Evolutionary conservation across 2,888 invertebrate species (phyloP).

Genomic region (Drosophila colorata): DNA sequence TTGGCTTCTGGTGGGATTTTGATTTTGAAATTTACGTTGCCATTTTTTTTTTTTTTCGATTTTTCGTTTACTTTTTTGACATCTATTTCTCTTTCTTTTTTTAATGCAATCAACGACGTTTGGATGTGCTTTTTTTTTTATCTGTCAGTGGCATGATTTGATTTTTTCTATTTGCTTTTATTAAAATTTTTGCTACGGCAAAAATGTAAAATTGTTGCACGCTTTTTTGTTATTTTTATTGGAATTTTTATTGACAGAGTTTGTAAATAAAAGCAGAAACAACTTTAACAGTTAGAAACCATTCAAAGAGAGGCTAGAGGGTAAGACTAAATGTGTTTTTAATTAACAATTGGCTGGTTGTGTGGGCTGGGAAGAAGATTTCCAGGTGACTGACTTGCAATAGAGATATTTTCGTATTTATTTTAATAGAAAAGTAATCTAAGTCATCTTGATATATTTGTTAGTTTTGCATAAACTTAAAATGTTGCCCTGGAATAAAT

Average conservation of each 20-base stretch:
- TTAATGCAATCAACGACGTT: slow-evolving; percentile 63
- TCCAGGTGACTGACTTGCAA: slow-evolving; percentile 21
- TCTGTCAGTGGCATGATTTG: slow-evolving; percentile 55
- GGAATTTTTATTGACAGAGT: slow-evolving; percentile 58
- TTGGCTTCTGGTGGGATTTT: slow-evolving; percentile 10
- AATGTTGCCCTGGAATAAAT: not conserved
- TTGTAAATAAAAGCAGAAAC: slow-evolving; percentile 42
- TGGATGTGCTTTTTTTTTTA: slow-evolving; percentile 21
- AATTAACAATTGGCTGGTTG: slow-evolving; percentile 44
- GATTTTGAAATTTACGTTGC: slow-evolving; percentile 16
- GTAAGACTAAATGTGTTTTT: slow-evolving; percentile 46
- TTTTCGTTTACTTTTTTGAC: slow-evolving; percentile 13
- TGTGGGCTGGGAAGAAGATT: not conserved
- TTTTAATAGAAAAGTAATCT: not conserved
- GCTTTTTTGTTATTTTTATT: slow-evolving; percentile 39
- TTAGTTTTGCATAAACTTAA: slow-evolving; percentile 4
- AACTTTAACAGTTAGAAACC: slow-evolving; percentile 18
- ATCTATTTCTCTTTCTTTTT: slow-evolving; percentile 3
- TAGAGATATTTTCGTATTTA: slow-evolving; percentile 2
- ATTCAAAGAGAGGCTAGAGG: slow-evolving; percentile 6
- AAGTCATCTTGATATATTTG: slow-evolving; percentile 1
- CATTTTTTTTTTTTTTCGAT: slow-evolving; percentile 1
- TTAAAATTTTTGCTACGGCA: slow-evolving; percentile 26
- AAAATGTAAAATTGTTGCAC: slow-evolving; percentile 48
- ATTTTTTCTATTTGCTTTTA: slow-evolving; percentile 36